Base-by-base conservation (phyloP, 2,888 invertebrate genomes). In the Hartigia nigra region DNA sequence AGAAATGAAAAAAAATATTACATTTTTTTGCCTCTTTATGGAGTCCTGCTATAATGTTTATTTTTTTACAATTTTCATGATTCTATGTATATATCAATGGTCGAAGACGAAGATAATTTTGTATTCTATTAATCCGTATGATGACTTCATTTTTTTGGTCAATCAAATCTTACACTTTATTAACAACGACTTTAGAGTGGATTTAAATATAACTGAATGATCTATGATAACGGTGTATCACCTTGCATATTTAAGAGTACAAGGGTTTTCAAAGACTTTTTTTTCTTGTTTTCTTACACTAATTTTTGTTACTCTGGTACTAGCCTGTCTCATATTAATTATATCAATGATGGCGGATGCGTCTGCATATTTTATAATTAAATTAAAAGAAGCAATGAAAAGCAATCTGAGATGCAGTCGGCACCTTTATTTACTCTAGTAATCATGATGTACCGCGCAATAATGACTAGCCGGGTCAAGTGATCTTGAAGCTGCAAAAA, bases 371-470 rank as follows among this genome's bases (percentile, higher is more conserved):
- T 86, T 87, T 87, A 86, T 86, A 84, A 82, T 84, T 79, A 82
- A 76, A 80, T 81, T 85, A 87, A 87, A 87, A 87, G 86, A 83
- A 84, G 81, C n/a, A n/a, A n/a, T n/a, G 85, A 84, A 86, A 87
- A 86, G 83, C 87, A 88, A 88, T 88, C 84, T 81, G 83, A 84
- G 85, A 87, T 84, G 81, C 80, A 74, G 77, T 74, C 81, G 83
- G 81, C 12, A 9, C 12, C 86, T 89, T 88, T 87, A 83, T 86
- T 83, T 83, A 75, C 74, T 74, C 80, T 78, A 69, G 76, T 79
- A 74, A 37, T 12, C 76, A 31, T 69, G 35, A 34, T 32, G n/a
- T 5, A 32, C n/a, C 32, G 11, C 3, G 9, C 31, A n/a, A 39
- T 39, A 39, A 39, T 14, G 39, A 55, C 14, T 55, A 0, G 55